These are phyloP conservation scores for Sebastes minor DNA, from an alignment of 2,797 vertebrate genomes.

Conservation along the genomic window DNA sequence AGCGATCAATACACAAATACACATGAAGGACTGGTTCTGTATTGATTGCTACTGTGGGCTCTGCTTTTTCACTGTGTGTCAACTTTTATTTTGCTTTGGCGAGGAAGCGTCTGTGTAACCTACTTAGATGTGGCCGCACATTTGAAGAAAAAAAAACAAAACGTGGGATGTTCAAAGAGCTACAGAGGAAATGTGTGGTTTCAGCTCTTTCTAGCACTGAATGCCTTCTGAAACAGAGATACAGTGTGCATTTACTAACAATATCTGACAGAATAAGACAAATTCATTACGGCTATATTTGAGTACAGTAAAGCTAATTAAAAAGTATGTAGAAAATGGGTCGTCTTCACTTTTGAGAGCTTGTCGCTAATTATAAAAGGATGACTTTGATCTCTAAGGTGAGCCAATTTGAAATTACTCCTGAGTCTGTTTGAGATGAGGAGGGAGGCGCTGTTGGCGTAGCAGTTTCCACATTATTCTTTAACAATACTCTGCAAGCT, in stretches of 20 bases:
- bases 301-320: constrained; percentile 73
- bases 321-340: constrained; percentile 70
- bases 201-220: constrained; percentile 30
- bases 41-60: constrained; percentile 38
- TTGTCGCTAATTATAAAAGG: constrained; percentile 68
- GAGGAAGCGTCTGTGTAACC: constrained; percentile 30
- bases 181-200: constrained; percentile 29
- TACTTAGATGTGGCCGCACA: constrained; percentile 4
- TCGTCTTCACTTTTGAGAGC: constrained; percentile 61
- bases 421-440: constrained; percentile 36
- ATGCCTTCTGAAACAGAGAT: background rate
- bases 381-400: constrained; percentile 75
- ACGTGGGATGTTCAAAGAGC: constrained; percentile 28
- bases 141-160: background rate
- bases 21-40: constrained; percentile 24
- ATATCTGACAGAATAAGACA: constrained; percentile 38
- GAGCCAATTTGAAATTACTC: constrained; percentile 50
- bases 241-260: constrained; percentile 25
- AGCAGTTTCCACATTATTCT: constrained; percentile 16
- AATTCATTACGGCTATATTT: constrained; percentile 52
- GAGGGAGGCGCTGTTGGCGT: background rate
- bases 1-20: constrained; percentile 56
- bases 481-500: background rate
- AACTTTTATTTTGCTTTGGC: constrained; percentile 40
- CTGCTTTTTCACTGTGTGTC: constrained; percentile 10